A percentile compares a stretch with the other conserved stretches of the same genome.
These are phyloP conservation scores for Brachypterus glaber DNA, from an alignment of 2,888 invertebrate species.

Conservation along the genomic window DNA sequence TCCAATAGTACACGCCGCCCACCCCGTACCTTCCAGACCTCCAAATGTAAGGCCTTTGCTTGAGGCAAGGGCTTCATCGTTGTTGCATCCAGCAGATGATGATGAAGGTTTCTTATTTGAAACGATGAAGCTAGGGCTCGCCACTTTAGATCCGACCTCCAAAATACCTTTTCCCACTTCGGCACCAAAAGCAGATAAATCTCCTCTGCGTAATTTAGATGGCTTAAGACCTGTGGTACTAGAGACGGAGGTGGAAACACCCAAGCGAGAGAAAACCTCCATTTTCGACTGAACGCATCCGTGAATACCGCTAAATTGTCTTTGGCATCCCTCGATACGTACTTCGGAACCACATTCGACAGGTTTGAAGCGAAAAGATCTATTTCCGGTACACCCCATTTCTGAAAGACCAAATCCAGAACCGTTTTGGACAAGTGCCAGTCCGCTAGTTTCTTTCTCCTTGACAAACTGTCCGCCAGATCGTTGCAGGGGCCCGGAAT, in stretches of 20 bases:
- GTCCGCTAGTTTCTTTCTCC: conserved; percentile 12
- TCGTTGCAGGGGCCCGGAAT: no score
- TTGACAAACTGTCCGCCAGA: no score
- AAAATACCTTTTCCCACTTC: conserved; percentile 24
- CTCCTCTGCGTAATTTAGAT: conserved; percentile 22
- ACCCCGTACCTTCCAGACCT: conserved; percentile 26
- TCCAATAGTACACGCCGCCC: conserved; percentile 16
- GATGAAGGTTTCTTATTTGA: conserved; percentile 14
- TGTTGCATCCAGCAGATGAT: conserved; percentile 14
- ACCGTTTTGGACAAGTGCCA: conserved; percentile 16
- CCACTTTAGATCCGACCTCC: conserved; percentile 27
- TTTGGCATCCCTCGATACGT: conserved; percentile 14
- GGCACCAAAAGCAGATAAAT: conserved; percentile 23
- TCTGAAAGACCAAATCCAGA: conserved; percentile 14
- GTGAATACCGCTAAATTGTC: conserved; percentile 14
- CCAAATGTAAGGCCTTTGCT: conserved; percentile 20
- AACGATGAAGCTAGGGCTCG: conserved; percentile 27
- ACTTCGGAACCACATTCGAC: conserved; percentile 16
- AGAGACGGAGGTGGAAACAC: conserved; percentile 28
- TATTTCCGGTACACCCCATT: conserved; percentile 19
- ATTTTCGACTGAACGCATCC: conserved; percentile 20
- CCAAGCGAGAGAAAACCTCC: conserved; percentile 21
- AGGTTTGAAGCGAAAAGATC: conserved; percentile 18
- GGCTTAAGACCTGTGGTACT: conserved; percentile 23
- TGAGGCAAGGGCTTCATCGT: conserved; percentile 18